A percentile compares a stretch with the other conserved stretches of the same genome.
These are phyloP conservation scores for Cyrtodaria siliqua DNA, from an alignment of 2,888 invertebrate genomes.

Conservation along the genomic window DNA sequence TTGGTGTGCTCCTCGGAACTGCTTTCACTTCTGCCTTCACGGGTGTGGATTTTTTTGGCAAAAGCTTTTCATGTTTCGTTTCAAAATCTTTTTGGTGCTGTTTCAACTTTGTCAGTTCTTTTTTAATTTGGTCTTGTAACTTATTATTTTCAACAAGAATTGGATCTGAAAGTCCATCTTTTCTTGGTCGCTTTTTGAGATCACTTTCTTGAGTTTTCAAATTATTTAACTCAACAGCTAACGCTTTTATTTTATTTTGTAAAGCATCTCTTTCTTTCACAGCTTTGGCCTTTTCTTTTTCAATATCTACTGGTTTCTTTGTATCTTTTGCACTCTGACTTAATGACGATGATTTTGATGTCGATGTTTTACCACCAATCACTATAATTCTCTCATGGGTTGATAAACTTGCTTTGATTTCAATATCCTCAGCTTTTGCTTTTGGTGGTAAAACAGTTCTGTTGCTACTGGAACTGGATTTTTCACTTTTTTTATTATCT, in stretches of 20 bases:
- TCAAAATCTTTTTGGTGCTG: slow-evolving; percentile 47
- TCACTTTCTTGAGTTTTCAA: slow-evolving; percentile 81
- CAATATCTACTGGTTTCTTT: slow-evolving; percentile 18
- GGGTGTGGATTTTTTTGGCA: slow-evolving; percentile 39
- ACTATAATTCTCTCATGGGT: slow-evolving; percentile 27
- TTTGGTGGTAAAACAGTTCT: slow-evolving; percentile 58
- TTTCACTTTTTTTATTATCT: too few species aligned
- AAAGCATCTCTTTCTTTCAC: slow-evolving; percentile 67
- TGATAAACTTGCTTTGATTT: slow-evolving; percentile 25
- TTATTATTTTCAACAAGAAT: slow-evolving; percentile 80
- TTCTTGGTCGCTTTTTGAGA: slow-evolving; percentile 76
- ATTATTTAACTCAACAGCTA: slow-evolving; percentile 75
- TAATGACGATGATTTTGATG: too few species aligned
- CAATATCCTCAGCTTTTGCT: slow-evolving; percentile 16
- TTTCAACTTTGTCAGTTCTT: slow-evolving; percentile 75
- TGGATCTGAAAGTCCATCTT: slow-evolving; percentile 82
- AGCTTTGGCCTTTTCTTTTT: slow-evolving; percentile 38
- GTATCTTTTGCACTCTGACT: slow-evolving; percentile 1
- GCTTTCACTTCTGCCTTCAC: slow-evolving; percentile 26
- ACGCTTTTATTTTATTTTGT: slow-evolving; percentile 62
- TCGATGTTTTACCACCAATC: slow-evolving; percentile 25
- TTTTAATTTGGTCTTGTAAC: slow-evolving; percentile 80
- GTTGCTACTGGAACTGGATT: too few species aligned
- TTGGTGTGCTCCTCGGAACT: not conserved
- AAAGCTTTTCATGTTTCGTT: slow-evolving; percentile 31